phyloP scores from a whole-genome alignment of 2,113 vertebrate species.

The Dipodomys stephensi region DNA sequence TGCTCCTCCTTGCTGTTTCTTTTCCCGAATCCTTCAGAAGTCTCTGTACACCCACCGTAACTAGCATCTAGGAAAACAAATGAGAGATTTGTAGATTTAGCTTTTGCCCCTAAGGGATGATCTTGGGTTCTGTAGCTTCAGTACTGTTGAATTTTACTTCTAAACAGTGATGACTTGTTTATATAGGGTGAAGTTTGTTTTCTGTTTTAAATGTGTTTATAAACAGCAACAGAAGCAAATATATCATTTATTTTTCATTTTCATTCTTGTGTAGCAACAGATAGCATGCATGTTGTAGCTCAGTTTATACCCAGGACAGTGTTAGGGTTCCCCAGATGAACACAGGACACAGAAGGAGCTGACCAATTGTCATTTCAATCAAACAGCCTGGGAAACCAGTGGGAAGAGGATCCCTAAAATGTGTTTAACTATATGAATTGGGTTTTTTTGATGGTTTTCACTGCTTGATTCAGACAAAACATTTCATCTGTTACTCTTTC shows the following conservation, averaged over 20 bases:
- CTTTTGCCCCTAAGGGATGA: background rate
- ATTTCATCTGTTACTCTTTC: background rate
- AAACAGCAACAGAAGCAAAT: conserved; percentile 28
- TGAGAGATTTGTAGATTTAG: conserved; percentile 55
- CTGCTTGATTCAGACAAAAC: conserved; percentile 17
- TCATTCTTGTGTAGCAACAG: background rate
- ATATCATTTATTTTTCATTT: conserved; percentile 30
- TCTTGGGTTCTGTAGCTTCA: background rate
- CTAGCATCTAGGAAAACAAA: conserved; percentile 38
- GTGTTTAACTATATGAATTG: background rate
- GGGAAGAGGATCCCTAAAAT: background rate
- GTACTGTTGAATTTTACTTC: conserved; percentile 33
- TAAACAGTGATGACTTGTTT: background rate
- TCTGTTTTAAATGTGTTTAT: conserved; percentile 43
- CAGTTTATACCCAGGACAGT: background rate
- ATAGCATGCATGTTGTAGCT: background rate
- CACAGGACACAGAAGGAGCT: background rate
- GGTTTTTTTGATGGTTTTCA: background rate
- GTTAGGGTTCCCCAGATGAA: background rate
- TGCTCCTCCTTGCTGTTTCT: background rate
- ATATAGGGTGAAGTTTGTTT: background rate
- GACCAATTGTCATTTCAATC: background rate
- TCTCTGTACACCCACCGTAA: conserved; percentile 30
- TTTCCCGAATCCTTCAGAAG: conserved; percentile 41
- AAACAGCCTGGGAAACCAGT: background rate